Evolutionary conservation across 2,113 vertebrate genomes (phyloP).

Genomic region (Heterochromis multidens): DNA sequence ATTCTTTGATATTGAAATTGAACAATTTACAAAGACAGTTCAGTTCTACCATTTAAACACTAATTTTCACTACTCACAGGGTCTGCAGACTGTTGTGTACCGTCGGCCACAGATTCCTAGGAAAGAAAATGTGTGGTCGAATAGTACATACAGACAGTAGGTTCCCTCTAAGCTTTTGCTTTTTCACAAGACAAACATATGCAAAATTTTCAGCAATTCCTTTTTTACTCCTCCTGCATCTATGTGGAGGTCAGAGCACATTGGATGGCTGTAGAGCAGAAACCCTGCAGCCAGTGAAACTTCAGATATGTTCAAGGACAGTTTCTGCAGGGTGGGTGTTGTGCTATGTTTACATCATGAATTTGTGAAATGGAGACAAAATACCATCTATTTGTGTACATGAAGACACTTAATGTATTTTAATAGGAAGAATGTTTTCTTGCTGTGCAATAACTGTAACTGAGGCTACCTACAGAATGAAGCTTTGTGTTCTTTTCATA

Average conservation of each 20-base stretch:
- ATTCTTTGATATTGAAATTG: not conserved
- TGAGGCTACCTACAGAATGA: not conserved
- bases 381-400: not conserved
- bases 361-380: not conserved
- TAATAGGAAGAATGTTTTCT: not conserved
- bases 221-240: not conserved
- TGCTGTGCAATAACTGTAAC: not conserved
- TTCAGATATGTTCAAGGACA: not conserved
- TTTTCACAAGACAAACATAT: not conserved
- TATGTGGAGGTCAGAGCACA: not conserved
- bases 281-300: not conserved
- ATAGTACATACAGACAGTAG: not conserved
- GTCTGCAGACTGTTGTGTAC: not conserved
- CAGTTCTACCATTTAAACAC: not conserved
- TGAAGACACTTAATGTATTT: not conserved
- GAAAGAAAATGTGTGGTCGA: not conserved
- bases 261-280: rapidly evolving
- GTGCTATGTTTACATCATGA: not conserved
- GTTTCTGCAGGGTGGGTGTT: not conserved
- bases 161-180: not conserved
- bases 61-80: not conserved
- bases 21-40: not conserved
- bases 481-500: not conserved
- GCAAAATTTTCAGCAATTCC: rapidly evolving
- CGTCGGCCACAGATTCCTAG: not conserved